A percentile compares a stretch with the other conserved stretches of the same genome.
Evolutionary conservation across 2,888 invertebrate species (phyloP).

Genomic region (Tinea pellionella): DNA sequence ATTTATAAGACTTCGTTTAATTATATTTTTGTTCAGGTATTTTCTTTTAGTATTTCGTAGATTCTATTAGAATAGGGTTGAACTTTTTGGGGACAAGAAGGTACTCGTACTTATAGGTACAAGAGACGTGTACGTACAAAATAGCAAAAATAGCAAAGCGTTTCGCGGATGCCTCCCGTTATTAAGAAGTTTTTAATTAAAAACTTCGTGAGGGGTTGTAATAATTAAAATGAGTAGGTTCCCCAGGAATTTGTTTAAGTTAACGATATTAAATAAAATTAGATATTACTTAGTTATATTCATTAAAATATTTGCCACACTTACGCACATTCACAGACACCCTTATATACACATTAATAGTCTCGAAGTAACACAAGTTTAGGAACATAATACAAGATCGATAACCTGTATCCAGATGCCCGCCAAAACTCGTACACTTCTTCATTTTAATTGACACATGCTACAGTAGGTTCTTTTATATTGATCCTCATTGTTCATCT

Average conservation of each 20-base stretch:
- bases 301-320: too few relatives aligned
- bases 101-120: too few relatives aligned
- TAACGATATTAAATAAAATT: neutral
- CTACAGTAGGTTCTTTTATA: neutral
- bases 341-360: too few relatives aligned
- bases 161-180: slow-evolving; percentile 3
- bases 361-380: too few relatives aligned
- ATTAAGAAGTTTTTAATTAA: slow-evolving; percentile 13
- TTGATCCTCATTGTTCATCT: slow-evolving; percentile 3
- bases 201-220: slow-evolving; percentile 8
- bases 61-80: neutral
- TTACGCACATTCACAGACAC: too few relatives aligned
- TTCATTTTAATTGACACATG: too few relatives aligned
- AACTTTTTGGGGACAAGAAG: neutral
- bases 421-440: too few relatives aligned
- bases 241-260: neutral
- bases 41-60: too few relatives aligned
- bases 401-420: too few relatives aligned
- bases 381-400: too few relatives aligned
- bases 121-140: slow-evolving; percentile 10
- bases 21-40: too few relatives aligned
- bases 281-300: neutral
- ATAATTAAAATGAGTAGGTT: slow-evolving; percentile 12
- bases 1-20: too few relatives aligned
- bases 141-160: slow-evolving; percentile 9